Conservation (phyloP, 2,797 vertebrate species). For the Oreortyx pictus region DNA sequence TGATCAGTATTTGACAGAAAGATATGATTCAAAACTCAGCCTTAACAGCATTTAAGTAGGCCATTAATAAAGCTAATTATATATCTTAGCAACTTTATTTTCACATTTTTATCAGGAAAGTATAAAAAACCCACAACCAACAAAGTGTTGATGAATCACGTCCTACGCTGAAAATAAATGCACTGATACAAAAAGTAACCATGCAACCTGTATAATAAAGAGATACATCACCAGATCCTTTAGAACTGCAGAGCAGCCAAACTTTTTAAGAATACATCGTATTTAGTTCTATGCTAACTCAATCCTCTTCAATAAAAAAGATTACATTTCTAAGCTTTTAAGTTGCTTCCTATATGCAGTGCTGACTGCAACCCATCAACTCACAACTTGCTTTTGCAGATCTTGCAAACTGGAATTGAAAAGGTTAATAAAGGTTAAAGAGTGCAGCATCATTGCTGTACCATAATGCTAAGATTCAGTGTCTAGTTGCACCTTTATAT, state of each 20-base stretch:
- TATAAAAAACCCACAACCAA: neutral
- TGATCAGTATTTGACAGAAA: neutral
- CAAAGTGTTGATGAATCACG: neutral
- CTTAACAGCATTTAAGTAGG: neutral
- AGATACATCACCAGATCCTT: neutral
- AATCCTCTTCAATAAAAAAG: neutral
- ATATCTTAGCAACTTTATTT: neutral
- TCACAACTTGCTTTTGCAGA: neutral
- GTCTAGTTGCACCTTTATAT: neutral
- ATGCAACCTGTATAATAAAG: neutral
- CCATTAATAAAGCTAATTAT: too few species aligned
- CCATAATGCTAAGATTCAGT: neutral
- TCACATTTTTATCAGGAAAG: neutral
- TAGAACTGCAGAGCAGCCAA: neutral
- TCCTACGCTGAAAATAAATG: neutral
- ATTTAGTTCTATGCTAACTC: neutral
- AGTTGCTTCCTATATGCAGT: conserved; percentile 20
- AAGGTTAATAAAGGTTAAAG: neutral
- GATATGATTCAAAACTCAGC: neutral
- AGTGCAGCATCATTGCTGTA: neutral
- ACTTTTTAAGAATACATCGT: neutral
- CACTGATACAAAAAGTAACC: neutral
- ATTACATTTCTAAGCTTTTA: neutral
- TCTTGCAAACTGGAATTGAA: conserved; percentile 2
- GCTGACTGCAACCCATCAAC: conserved; percentile 1